Evolutionary conservation across 2,113 vertebrate species (phyloP).

Genomic region (Alligator mississippiensis): DNA sequence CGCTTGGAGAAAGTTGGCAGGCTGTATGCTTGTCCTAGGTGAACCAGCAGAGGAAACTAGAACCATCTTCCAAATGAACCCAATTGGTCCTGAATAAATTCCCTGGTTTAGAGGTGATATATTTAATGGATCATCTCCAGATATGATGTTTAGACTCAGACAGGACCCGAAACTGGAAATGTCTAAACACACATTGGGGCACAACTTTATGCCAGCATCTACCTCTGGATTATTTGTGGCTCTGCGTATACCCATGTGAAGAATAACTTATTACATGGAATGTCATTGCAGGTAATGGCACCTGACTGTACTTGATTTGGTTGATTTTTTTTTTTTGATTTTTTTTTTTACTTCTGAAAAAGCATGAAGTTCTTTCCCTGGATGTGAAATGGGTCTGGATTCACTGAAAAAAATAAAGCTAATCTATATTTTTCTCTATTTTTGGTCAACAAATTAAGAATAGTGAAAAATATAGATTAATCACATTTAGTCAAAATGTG

Average conservation of each 20-base stretch:
- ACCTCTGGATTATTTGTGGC: background rate
- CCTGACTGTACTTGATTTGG: background rate
- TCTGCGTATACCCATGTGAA: background rate
- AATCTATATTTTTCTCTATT: background rate
- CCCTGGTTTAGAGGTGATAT: background rate
- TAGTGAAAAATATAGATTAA: too few species aligned
- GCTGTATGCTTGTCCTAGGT: background rate
- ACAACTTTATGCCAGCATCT: background rate
- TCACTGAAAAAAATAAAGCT: too few species aligned
- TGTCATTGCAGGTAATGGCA: background rate
- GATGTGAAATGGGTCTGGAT: too few species aligned
- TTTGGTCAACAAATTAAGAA: background rate
- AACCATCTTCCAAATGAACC: background rate
- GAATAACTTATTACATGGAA: background rate
- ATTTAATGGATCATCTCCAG: background rate
- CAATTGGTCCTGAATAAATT: background rate
- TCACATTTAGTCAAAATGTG: too few species aligned
- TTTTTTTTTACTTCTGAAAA: too few species aligned
- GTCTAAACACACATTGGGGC: background rate
- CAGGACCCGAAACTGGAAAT: background rate
- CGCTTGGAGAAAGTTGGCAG: background rate
- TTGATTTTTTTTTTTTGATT: too few species aligned
- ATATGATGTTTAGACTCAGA: background rate
- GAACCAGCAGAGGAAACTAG: background rate
- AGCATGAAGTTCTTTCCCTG: too few species aligned